These are phyloP conservation scores for Dasyprocta punctata DNA, from an alignment of 2,113 vertebrate species.

Conservation along the genomic window DNA sequence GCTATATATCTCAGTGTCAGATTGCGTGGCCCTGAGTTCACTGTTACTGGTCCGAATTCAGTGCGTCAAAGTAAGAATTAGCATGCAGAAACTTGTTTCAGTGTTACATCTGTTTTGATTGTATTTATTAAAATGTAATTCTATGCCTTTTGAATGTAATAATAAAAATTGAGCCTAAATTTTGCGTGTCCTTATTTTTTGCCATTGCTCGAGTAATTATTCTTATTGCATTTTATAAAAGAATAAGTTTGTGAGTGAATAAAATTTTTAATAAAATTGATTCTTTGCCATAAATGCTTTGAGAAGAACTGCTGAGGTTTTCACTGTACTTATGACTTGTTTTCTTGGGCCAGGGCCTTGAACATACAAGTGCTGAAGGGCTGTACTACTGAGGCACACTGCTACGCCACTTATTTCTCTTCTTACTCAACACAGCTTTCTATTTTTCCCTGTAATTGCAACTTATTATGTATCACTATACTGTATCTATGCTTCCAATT, in stretches of 20 bases:
- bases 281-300: neutral
- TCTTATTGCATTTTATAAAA: constrained; percentile 18
- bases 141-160: neutral
- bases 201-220: neutral
- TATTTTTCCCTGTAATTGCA: neutral
- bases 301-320: neutral
- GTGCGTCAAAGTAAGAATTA: neutral
- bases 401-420: neutral
- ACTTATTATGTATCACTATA: neutral
- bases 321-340: neutral
- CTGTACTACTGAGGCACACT: neutral
- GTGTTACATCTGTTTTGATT: neutral
- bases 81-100: neutral
- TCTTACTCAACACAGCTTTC: neutral
- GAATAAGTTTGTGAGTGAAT: neutral
- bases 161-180: neutral
- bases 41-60: neutral
- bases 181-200: neutral
- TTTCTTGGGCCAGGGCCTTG: too few species aligned
- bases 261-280: neutral
- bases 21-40: neutral
- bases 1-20: neutral
- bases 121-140: neutral
- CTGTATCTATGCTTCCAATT: neutral
- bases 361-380: neutral